phyloP scores from a whole-genome alignment of 2,113 vertebrate species.

The Cryptomyrus ogoouensis region DNA sequence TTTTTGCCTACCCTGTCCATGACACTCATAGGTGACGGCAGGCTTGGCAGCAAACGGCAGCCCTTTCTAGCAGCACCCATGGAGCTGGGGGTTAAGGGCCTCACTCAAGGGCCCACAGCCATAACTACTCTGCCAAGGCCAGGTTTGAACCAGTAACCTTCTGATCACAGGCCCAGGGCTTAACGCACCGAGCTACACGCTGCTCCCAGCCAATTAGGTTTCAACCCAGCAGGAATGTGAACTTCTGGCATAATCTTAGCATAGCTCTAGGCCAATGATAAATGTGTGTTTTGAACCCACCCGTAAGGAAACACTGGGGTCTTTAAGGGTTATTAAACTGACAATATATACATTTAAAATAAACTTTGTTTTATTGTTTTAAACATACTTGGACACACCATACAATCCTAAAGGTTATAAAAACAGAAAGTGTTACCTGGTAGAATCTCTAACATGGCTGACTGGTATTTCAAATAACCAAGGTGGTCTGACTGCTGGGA shows the following conservation, averaged over 20 bases:
- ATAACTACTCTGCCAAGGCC: background rate
- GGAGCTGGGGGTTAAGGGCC: background rate
- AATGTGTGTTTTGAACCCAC: background rate
- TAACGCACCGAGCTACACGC: background rate
- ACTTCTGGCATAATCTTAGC: background rate
- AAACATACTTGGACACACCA: conserved; percentile 66
- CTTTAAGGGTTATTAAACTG: conserved; percentile 26
- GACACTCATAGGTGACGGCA: background rate
- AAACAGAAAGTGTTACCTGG: conserved; percentile 49
- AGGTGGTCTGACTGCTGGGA: background rate
- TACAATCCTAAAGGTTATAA: conserved; percentile 64
- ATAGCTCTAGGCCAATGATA: background rate
- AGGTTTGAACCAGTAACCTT: background rate
- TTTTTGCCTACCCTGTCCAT: background rate
- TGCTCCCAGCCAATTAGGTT: background rate
- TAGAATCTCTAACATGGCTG: conserved; percentile 47
- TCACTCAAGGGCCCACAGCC: background rate
- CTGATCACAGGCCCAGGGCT: background rate
- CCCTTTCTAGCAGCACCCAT: background rate
- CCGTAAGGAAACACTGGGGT: background rate
- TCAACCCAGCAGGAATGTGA: background rate
- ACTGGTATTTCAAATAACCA: conserved; percentile 48
- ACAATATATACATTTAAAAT: conserved; percentile 64
- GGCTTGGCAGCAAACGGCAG: background rate
- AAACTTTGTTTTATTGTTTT: conserved; percentile 76